A percentile compares a stretch with the other conserved stretches of the same genome.
Conservation (phyloP, 2,888 invertebrate genomes). For the Teleogryllus oceanicus region DNA sequence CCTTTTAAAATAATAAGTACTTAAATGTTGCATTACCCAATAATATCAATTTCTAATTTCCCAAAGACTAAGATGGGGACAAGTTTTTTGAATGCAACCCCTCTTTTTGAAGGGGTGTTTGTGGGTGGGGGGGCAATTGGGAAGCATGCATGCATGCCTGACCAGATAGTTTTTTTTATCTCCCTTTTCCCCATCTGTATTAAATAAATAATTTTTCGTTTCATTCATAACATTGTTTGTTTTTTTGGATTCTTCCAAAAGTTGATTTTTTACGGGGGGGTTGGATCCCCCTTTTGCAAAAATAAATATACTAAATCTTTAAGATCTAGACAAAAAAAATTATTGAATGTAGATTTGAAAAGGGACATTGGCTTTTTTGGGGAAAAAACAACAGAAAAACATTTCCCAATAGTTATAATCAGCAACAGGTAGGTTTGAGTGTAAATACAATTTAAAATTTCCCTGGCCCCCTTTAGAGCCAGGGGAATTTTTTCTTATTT, state of each 20-base stretch:
- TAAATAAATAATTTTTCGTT: not conserved
- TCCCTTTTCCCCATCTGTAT: too few relatives aligned
- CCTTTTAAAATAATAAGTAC: too few relatives aligned
- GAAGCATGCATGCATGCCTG: too few relatives aligned
- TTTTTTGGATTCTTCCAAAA: constrained; percentile 61
- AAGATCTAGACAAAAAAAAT: constrained; percentile 86
- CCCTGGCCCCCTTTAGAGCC: too few relatives aligned
- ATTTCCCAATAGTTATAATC: constrained; percentile 83
- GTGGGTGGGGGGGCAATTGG: accelerated
- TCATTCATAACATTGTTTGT: not conserved
- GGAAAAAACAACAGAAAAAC: constrained; percentile 96
- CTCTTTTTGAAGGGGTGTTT: too few relatives aligned
- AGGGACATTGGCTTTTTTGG: constrained; percentile 85
- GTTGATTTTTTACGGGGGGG: constrained; percentile 74
- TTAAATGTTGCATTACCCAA: too few relatives aligned
- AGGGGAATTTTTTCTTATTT: not conserved
- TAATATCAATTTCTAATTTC: too few relatives aligned
- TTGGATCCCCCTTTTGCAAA: constrained; percentile 61
- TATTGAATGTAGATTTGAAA: constrained; percentile 86
- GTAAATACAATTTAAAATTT: not conserved
- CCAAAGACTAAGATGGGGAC: too few relatives aligned
- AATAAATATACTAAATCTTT: constrained; percentile 78
- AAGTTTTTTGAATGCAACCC: too few relatives aligned
- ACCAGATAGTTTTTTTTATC: too few relatives aligned
- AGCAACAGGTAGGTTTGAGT: constrained; percentile 61